These are phyloP conservation scores for Sebastolobus alascanus DNA, from an alignment of 2,797 vertebrate species.

Conservation along the genomic window DNA sequence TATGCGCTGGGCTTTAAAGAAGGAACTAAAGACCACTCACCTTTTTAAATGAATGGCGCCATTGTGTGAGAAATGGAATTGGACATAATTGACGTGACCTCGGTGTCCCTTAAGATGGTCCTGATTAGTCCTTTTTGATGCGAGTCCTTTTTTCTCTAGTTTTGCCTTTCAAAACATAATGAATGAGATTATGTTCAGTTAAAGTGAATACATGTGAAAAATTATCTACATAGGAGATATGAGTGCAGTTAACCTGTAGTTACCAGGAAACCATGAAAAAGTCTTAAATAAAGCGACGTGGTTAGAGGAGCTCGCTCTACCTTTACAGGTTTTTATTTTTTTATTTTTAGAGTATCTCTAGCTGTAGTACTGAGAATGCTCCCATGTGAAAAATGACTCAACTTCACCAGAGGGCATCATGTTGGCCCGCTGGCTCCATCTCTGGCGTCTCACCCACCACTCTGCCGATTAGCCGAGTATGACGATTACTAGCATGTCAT, in stretches of 20 bases:
- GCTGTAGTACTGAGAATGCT: conserved; percentile 1
- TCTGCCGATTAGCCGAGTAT: conserved; percentile 51
- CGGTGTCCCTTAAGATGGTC: background rate
- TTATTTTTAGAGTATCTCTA: conserved; percentile 27
- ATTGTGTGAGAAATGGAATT: background rate
- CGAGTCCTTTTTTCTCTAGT: background rate
- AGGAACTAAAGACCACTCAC: background rate
- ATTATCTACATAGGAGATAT: background rate
- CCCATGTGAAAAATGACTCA: conserved; percentile 44
- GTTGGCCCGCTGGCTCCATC: conserved; percentile 25
- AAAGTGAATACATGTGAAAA: background rate
- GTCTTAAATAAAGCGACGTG: background rate
- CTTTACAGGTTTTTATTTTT: background rate
- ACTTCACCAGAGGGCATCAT: conserved; percentile 32
- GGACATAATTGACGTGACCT: conserved; percentile 1
- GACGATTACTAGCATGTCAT: conserved; percentile 51
- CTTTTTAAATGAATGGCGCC: background rate
- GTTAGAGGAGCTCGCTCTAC: background rate
- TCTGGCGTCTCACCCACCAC: conserved; percentile 32
- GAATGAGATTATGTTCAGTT: background rate
- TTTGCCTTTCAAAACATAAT: conserved; percentile 10
- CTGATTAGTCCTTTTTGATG: background rate
- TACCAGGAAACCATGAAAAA: background rate
- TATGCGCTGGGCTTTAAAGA: background rate
- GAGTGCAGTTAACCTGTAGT: background rate